A percentile compares a stretch with the other conserved stretches of the same genome.
These are phyloP conservation scores for Gymnorhina tibicen DNA, from an alignment of 2,113 vertebrate genomes.

Conservation along the genomic window DNA sequence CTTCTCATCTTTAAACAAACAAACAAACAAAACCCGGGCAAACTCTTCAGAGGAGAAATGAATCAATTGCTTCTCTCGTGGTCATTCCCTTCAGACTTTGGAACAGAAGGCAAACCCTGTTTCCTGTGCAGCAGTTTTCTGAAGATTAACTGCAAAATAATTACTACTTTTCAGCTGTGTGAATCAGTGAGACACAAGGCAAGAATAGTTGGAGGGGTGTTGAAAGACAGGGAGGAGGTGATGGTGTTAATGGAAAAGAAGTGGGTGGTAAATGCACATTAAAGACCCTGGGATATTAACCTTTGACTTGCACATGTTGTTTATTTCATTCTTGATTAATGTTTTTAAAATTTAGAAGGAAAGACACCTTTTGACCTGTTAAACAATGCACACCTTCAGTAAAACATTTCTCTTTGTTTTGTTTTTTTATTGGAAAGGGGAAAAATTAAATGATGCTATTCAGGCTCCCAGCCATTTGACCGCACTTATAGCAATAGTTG, in stretches of 20 bases:
- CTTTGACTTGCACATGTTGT: slow-evolving; percentile 42
- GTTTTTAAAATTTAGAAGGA: slow-evolving; percentile 53
- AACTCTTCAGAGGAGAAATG: neutral
- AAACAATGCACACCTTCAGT: slow-evolving; percentile 38
- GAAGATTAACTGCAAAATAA: slow-evolving; percentile 45
- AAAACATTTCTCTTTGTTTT: slow-evolving; percentile 29
- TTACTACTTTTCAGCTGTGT: slow-evolving; percentile 18
- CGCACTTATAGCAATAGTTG: slow-evolving; percentile 18
- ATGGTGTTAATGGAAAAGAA: slow-evolving; percentile 54
- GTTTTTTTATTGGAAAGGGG: neutral
- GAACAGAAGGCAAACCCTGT: slow-evolving; percentile 13
- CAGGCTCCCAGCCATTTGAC: neutral
- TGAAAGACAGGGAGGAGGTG: slow-evolving; percentile 23
- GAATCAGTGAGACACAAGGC: neutral
- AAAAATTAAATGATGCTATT: neutral
- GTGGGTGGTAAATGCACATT: slow-evolving; percentile 51
- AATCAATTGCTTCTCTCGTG: neutral
- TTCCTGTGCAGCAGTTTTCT: neutral
- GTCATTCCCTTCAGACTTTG: neutral
- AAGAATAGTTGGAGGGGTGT: neutral
- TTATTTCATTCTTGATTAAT: slow-evolving; percentile 51
- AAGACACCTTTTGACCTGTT: slow-evolving; percentile 32
- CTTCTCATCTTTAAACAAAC: neutral
- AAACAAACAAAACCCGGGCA: neutral
- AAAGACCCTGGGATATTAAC: slow-evolving; percentile 52